Base-by-base conservation (phyloP, 2,888 invertebrate species). In the Drosophila vallismaia region DNA sequence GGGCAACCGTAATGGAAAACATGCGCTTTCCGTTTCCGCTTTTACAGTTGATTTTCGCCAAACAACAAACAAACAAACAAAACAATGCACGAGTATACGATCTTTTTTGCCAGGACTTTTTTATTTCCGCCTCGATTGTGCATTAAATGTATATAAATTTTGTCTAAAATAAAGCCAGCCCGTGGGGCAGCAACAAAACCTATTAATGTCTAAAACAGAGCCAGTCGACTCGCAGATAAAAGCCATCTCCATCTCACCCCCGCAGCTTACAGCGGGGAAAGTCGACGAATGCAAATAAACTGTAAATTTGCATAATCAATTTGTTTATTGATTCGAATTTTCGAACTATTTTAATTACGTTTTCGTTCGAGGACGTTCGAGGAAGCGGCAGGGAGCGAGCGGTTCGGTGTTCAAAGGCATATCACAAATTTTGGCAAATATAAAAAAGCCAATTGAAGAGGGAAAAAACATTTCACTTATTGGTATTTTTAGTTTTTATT, bases 271-370 rank as follows among this genome's bases (percentile, higher is more conserved):
- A 36, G n/a, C n/a, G 6, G 6, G 36, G 36, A 36, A 36, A 63
- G 55, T 70, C 64, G 12, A 19, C 40, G 51, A 73, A 79, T 70
- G 73, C 80, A 81, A 83, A 86, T 80, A 80, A 83, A 86, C 72
- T 71, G 71, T 78, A 78, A 84, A 84, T 85, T 83, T 83, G 82
- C 85, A 83, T 83, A 83, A 83, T 85, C 82, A 86, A 85, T 83
- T 86, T 86, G 83, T 79, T 87, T 83, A 77, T 84, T 87, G 79
- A 85, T 81, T 81, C 82, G 85, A 72, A 75, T 74, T 78, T 73
- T 85, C 70, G 64, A 78, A 74, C 79, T 76, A 77, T 84, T 86
- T 83, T 86, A 83, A 83, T 84, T 86, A 77, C 84, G 77, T 72
- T 79, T 76, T 62, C 68, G 76, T 51, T 64, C 66, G 50, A 28